phyloP scores from a whole-genome alignment of 2,797 vertebrate species.

The Tinamus major region DNA sequence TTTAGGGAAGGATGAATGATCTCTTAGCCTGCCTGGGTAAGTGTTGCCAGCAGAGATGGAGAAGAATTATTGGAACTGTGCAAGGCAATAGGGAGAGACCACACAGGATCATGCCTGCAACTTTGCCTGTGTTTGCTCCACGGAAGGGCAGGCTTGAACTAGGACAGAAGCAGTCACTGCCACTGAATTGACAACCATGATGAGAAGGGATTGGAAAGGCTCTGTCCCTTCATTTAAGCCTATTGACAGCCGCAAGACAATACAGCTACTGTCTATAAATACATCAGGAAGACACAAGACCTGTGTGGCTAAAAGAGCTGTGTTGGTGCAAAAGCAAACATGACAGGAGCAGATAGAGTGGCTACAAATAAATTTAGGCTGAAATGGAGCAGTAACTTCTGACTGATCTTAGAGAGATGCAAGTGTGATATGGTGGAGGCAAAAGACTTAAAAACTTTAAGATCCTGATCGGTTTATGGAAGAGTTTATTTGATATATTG shows the following conservation, averaged over 20 bases:
- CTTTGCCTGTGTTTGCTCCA: neutral
- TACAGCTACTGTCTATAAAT: neutral
- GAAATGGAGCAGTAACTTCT: neutral
- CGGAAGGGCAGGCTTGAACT: neutral
- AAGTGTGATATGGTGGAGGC: neutral
- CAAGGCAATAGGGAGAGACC: neutral
- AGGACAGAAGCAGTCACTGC: neutral
- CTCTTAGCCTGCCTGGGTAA: too few species aligned
- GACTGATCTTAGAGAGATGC: neutral
- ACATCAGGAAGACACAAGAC: neutral
- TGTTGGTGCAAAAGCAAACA: neutral
- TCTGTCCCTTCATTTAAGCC: neutral
- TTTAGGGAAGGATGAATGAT: neutral
- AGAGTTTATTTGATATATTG: neutral
- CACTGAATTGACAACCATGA: neutral
- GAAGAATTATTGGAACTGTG: neutral
- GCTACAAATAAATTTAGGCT: neutral
- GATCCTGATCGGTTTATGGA: neutral
- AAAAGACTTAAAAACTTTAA: neutral
- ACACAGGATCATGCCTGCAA: neutral
- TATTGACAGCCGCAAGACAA: neutral
- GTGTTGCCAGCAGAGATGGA: rapidly evolving
- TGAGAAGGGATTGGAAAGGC: neutral
- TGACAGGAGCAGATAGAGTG: neutral
- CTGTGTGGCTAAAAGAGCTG: neutral